Percentiles rank a stretch among this genome's conserved stretches.
These are phyloP conservation scores for Alcedo atthis DNA, from an alignment of 2,797 vertebrate genomes.

Conservation along the genomic window DNA sequence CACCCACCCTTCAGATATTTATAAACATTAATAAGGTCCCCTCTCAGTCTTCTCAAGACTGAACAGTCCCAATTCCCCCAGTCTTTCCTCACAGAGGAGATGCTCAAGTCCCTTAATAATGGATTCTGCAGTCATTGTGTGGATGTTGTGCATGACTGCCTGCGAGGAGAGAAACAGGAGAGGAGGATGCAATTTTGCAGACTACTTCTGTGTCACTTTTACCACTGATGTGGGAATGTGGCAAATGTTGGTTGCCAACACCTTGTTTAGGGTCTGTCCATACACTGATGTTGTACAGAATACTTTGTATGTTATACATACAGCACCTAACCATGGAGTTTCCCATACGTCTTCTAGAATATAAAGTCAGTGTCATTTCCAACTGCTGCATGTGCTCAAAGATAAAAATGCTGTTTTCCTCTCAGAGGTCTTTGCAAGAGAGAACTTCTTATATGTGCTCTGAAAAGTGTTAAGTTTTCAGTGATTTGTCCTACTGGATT, in stretches of 20 bases:
- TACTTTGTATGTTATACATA: not conserved
- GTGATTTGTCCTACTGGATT: slow-evolving; percentile 55
- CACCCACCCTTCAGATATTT: too few species aligned
- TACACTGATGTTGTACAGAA: slow-evolving; percentile 27
- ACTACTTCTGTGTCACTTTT: slow-evolving; percentile 20
- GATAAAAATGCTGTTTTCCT: not conserved
- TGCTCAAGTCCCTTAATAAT: not conserved
- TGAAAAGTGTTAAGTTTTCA: not conserved
- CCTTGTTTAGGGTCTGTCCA: slow-evolving; percentile 30
- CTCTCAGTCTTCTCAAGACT: too few species aligned
- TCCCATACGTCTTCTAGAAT: not conserved
- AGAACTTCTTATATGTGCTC: not conserved
- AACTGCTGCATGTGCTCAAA: fast-evolving
- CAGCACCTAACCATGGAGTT: not conserved
- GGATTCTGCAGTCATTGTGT: slow-evolving; percentile 9
- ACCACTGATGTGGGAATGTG: not conserved
- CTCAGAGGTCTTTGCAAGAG: not conserved
- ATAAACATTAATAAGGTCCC: too few species aligned
- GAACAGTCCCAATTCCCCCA: too few species aligned
- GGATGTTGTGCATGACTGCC: not conserved
- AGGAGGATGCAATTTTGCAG: slow-evolving; percentile 35
- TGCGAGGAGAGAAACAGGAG: not conserved
- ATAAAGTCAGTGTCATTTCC: not conserved
- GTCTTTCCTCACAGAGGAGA: too few species aligned
- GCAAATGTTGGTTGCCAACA: slow-evolving; percentile 40